Base-by-base conservation (phyloP, 2,888 invertebrate species). In the Ashinkailepas kermadecensis region DNA sequence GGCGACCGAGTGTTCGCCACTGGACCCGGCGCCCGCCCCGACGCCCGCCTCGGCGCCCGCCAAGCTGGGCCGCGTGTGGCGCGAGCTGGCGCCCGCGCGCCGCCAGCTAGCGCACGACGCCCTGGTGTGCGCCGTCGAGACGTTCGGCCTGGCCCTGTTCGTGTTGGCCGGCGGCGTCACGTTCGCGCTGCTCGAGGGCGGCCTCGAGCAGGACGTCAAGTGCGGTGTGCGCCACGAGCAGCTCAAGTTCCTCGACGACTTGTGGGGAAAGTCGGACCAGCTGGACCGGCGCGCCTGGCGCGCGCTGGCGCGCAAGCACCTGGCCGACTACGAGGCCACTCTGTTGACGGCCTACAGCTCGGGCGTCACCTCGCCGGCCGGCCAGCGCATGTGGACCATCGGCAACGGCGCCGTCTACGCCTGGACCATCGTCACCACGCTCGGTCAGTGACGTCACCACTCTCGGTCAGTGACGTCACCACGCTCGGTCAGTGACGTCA, bases 101-200 rank as follows among this genome's bases (percentile, higher is more conserved):
- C 23, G 58, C 12, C 78, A 78, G 58, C 57, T 78, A 58, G n/a
- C n/a, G 58, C 58, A 58, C 23, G 78, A 78, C n/a, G 58, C 58
- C 23, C 23, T 78, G 57, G 4, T 57, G 21, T 78, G 78, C 58
- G 58, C 58, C 12, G 58, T 23, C 78, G 78, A n/a, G 13, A 58
- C 78, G 78, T 6, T n/a, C 58, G 57, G 57, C 23, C 58, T 78
- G 57, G 57, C 58, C 13, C 23, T 25, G 78, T 10, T 78, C n/a
- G 58, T 78, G 57, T 12, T 78, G 58, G 56, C 58, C 23, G 91
- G 91, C 0, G 97, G 96, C 25, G 97, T 97, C 84, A 97, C 91
- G 88, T 96, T 96, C 74, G 97, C 96, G 12, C 96, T 96, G 88
- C 98, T 98, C 86, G 96, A 95, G 85, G 99, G 89, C 56, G 98